phyloP scores from a whole-genome alignment of 2,888 invertebrate genomes.

The Drosophila subsilvestris region DNA sequence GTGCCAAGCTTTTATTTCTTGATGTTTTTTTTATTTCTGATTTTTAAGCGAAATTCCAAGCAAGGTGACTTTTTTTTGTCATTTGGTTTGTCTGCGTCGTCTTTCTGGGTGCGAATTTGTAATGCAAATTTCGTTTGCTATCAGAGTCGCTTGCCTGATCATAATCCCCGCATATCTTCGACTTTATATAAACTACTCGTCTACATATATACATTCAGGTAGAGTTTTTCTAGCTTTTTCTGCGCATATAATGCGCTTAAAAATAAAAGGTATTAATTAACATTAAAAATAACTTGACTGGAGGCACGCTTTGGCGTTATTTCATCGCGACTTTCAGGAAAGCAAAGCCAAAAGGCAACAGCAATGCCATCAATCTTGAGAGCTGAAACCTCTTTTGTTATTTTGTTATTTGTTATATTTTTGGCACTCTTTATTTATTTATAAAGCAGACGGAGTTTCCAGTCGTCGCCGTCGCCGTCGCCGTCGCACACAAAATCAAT shows the following conservation, averaged over 20 bases:
- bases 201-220: conserved; percentile 9
- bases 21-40: no score
- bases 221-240: conserved; percentile 41
- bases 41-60: conserved; percentile 71
- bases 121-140: conserved; percentile 70
- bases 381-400: conserved; percentile 54
- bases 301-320: conserved; percentile 77
- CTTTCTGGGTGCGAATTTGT: conserved; percentile 77
- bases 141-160: conserved; percentile 38
- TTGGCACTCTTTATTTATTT: conserved; percentile 73
- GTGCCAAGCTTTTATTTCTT: conserved; percentile 20
- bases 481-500: conserved; percentile 42
- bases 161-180: conserved; percentile 32
- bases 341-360: conserved; percentile 35
- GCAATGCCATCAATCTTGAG: conserved; percentile 64
- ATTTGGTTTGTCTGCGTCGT: conserved; percentile 26
- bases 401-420: conserved; percentile 70
- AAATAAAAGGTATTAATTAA: conserved; percentile 77
- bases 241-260: conserved; percentile 44
- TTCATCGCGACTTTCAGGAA: conserved; percentile 50
- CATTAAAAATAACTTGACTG: conserved; percentile 75
- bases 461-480: conserved; percentile 39
- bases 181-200: conserved; percentile 11
- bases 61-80: conserved; percentile 77
- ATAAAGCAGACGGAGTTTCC: conserved; percentile 53